Evolutionary conservation across 2,888 invertebrate species (phyloP).

Genomic region (Lamproptera curius): DNA sequence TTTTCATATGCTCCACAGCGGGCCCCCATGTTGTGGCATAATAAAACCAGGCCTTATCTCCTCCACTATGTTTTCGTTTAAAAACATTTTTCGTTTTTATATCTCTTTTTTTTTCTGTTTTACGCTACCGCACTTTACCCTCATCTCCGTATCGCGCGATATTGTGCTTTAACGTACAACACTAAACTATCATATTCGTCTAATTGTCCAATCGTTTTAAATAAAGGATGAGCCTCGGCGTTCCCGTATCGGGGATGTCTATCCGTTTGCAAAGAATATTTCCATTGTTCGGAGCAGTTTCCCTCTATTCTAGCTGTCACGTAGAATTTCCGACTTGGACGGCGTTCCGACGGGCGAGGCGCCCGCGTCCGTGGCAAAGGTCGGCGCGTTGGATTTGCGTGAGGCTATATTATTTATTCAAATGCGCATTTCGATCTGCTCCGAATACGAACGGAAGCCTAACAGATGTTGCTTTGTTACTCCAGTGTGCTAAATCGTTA

Average conservation of each 20-base stretch:
- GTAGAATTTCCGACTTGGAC: not conserved
- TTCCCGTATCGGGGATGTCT: slow-evolving; percentile 31
- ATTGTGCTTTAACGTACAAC: slow-evolving; percentile 28
- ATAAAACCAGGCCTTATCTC: slow-evolving; percentile 61
- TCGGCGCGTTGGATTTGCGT: not conserved
- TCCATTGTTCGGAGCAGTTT: slow-evolving; percentile 9
- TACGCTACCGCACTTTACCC: slow-evolving; percentile 42
- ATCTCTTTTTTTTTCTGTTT: slow-evolving; percentile 42
- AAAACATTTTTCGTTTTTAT: slow-evolving; percentile 53
- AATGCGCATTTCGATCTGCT: slow-evolving; percentile 34
- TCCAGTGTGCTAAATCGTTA: slow-evolving; percentile 32
- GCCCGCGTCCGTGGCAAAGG: not conserved
- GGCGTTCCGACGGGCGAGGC: not conserved
- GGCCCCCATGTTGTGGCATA: slow-evolving; percentile 58
- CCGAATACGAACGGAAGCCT: slow-evolving; percentile 24
- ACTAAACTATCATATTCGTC: slow-evolving; percentile 26
- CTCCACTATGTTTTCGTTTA: slow-evolving; percentile 61
- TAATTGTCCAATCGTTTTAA: slow-evolving; percentile 26
- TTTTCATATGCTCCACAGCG: slow-evolving; percentile 41
- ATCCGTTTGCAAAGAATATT: slow-evolving; percentile 23
- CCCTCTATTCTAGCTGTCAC: slow-evolving; percentile 3
- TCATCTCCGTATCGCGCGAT: slow-evolving; percentile 28
- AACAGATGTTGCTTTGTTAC: slow-evolving; percentile 36
- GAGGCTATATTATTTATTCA: slow-evolving; percentile 31
- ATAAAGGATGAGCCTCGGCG: slow-evolving; percentile 31